These are phyloP conservation scores for Eugnorisma glareosa DNA, from an alignment of 2,888 invertebrate genomes.

Conservation along the genomic window DNA sequence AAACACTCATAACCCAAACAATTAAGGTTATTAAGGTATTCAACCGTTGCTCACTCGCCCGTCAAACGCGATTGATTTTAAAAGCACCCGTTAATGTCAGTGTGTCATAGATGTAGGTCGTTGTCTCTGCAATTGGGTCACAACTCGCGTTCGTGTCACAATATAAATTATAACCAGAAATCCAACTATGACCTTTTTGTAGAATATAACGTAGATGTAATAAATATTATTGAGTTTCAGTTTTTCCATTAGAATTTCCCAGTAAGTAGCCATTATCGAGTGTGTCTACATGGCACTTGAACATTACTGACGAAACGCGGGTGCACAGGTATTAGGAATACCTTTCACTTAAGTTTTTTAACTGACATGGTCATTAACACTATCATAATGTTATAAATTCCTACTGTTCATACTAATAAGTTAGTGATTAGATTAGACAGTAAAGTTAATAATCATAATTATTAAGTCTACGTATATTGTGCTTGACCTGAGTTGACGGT, in stretches of 20 bases:
- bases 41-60: constrained; percentile 25
- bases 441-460: too few species aligned
- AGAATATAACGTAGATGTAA: neutral
- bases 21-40: constrained; percentile 28
- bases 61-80: constrained; percentile 55
- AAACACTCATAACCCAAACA: neutral
- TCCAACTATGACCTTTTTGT: neutral
- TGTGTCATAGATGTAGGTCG: constrained; percentile 54
- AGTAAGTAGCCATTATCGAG: neutral
- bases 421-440: too few species aligned
- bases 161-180: constrained; percentile 1
- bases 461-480: too few species aligned
- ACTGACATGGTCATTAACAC: neutral
- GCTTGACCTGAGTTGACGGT: constrained; percentile 49
- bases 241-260: neutral
- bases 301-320: neutral
- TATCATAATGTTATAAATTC: too few species aligned
- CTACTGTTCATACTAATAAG: too few species aligned
- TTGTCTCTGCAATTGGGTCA: constrained; percentile 48
- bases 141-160: constrained; percentile 7
- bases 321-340: neutral
- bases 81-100: constrained; percentile 56
- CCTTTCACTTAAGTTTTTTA: neutral
- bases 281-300: neutral
- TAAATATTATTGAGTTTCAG: neutral